Conservation (phyloP, 2,113 vertebrate genomes). For the Gila orcuttii region DNA sequence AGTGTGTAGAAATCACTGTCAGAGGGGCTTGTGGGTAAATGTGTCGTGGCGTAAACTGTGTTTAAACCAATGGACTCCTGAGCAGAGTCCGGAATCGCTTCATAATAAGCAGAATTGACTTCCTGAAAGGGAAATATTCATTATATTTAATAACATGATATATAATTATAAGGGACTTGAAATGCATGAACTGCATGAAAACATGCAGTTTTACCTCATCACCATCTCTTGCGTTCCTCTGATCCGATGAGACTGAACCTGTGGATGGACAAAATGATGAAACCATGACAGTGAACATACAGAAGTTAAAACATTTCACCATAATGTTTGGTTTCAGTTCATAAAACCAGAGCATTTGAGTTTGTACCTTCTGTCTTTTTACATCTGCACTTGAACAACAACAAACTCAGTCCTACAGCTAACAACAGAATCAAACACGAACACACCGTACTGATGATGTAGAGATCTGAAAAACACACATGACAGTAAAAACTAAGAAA, state of each 20-base stretch:
- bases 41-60: constrained; percentile 10
- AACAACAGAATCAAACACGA: constrained; percentile 26
- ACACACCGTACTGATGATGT: not conserved
- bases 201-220: not conserved
- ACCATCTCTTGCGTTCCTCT: not conserved
- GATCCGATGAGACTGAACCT: not conserved
- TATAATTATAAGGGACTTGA: too few relatives aligned
- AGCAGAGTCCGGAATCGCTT: not conserved
- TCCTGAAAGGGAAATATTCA: not conserved
- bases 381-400: not conserved
- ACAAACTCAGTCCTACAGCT: not conserved
- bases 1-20: constrained; percentile 18
- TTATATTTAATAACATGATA: not conserved
- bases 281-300: not conserved
- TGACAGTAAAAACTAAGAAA: not conserved
- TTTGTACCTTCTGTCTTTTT: constrained; percentile 13
- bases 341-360: not conserved
- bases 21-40: not conserved
- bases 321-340: not conserved
- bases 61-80: not conserved
- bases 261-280: not conserved
- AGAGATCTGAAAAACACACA: not conserved
- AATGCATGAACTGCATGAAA: too few relatives aligned
- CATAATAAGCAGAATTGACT: not conserved
- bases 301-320: not conserved